These are phyloP conservation scores for Panurus biarmicus DNA, from an alignment of 2,113 vertebrate genomes.

Conservation along the genomic window DNA sequence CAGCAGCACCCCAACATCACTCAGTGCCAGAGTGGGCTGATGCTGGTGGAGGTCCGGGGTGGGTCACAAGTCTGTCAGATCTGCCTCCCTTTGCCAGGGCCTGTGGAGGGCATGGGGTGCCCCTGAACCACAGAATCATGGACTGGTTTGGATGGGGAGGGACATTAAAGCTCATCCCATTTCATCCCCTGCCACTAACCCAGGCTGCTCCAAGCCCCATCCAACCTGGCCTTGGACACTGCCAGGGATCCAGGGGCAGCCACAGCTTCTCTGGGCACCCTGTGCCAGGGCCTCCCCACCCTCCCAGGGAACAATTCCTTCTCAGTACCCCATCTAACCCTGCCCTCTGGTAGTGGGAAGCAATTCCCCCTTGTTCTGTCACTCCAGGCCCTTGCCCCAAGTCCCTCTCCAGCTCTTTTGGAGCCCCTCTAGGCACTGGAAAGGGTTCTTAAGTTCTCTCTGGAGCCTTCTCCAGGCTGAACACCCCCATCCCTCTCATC, in stretches of 20 bases:
- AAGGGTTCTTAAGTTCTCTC: neutral
- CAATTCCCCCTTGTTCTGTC: neutral
- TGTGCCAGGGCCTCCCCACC: neutral
- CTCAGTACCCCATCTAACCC: rapidly evolving
- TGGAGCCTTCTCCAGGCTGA: neutral
- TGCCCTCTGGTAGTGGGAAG: neutral
- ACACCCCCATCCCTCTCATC: neutral
- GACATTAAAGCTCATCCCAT: neutral
- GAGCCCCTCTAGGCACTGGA: neutral
- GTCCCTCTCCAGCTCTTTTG: neutral
- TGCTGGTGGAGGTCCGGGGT: neutral
- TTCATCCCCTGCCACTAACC: rapidly evolving
- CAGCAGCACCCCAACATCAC: neutral
- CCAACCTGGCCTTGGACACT: neutral
- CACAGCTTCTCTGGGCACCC: neutral
- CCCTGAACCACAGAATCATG: neutral
- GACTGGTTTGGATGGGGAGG: neutral
- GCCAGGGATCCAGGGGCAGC: neutral
- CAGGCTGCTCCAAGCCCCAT: neutral
- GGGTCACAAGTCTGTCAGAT: neutral
- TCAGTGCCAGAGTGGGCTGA: neutral
- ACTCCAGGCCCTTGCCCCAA: neutral
- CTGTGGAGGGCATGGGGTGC: too few relatives aligned
- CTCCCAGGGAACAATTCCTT: rapidly evolving
- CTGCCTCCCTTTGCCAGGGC: neutral